Conservation (phyloP, 2,888 invertebrate genomes). For the Dorcus parallelipipedus region DNA sequence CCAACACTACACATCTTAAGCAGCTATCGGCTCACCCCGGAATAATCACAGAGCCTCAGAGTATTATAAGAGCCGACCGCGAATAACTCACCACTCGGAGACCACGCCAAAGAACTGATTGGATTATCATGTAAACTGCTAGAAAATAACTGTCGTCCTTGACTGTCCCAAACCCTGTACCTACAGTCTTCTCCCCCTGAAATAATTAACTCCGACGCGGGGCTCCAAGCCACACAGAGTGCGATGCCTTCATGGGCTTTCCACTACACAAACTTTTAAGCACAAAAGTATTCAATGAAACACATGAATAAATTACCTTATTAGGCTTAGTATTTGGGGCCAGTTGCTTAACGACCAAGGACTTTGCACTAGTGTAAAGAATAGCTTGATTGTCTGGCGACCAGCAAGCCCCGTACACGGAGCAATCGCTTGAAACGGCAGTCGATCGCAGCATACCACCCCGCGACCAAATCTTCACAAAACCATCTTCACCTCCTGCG, state of each 20-base stretch:
- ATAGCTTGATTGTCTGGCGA: constrained; percentile 68
- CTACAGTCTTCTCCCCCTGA: constrained; percentile 95
- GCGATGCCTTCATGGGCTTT: constrained; percentile 94
- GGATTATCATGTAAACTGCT: constrained; percentile 87
- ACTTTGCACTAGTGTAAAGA: constrained; percentile 66
- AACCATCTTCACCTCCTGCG: constrained; percentile 93
- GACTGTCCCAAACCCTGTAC: constrained; percentile 84
- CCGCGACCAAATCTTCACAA: constrained; percentile 94
- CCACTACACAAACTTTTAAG: constrained; percentile 65
- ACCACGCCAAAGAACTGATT: constrained; percentile 88
- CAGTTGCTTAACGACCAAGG: constrained; percentile 66
- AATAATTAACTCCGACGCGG: constrained; percentile 83
- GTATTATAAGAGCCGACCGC: constrained; percentile 92
- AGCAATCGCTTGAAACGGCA: constrained; percentile 70
- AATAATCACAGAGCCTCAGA: constrained; percentile 86
- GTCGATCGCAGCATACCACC: constrained; percentile 91
- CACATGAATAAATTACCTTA: constrained; percentile 52
- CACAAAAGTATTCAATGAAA: not conserved
- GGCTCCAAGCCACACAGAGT: constrained; percentile 92
- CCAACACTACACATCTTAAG: not conserved
- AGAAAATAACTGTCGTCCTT: constrained; percentile 82
- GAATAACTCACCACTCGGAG: constrained; percentile 86
- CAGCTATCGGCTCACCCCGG: constrained; percentile 66
- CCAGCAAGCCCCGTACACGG: constrained; percentile 85
- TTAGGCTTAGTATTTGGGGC: constrained; percentile 71